Percentiles rank a stretch among this genome's conserved stretches.
These are phyloP conservation scores for Oreochromis mossambicus DNA, from an alignment of 2,797 vertebrate species.

Conservation along the genomic window DNA sequence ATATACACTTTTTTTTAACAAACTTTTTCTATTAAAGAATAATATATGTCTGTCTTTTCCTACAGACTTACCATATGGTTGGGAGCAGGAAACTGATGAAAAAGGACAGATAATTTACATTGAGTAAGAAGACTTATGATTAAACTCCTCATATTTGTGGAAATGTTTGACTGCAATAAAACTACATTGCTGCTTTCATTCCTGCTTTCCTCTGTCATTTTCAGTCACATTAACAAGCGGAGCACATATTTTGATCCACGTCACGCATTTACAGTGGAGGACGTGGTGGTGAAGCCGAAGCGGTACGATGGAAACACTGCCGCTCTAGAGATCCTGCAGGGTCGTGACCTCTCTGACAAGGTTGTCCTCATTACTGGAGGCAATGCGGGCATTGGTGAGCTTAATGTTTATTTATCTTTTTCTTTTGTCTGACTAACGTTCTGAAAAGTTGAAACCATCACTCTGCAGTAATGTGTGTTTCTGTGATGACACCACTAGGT, in stretches of 20 bases:
- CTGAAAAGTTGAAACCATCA: background rate
- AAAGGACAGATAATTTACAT: constrained; percentile 92
- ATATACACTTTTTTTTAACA: background rate
- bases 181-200: background rate
- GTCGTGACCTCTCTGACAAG: constrained; percentile 86
- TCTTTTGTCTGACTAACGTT: background rate
- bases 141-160: background rate
- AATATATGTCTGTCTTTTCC: background rate
- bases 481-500: constrained; percentile 47
- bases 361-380: constrained; percentile 89
- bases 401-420: background rate
- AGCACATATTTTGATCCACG: constrained; percentile 94
- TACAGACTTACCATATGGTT: constrained; percentile 93
- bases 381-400: constrained; percentile 93
- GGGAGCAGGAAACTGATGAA: constrained; percentile 95
- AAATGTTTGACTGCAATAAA: background rate
- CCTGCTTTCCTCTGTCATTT: background rate
- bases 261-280: constrained; percentile 94
- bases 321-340: constrained; percentile 93
- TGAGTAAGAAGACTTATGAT: constrained; percentile 84
- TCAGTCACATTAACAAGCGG: constrained; percentile 96
- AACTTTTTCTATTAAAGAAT: background rate
- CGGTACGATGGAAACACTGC: constrained; percentile 90
- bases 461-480: constrained; percentile 3
- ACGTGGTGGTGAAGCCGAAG: constrained; percentile 85